A percentile compares a stretch with the other conserved stretches of the same genome.
Evolutionary conservation across 1,140 invertebrate species (phyloP).

Genomic region (Chironomus tepperi): DNA sequence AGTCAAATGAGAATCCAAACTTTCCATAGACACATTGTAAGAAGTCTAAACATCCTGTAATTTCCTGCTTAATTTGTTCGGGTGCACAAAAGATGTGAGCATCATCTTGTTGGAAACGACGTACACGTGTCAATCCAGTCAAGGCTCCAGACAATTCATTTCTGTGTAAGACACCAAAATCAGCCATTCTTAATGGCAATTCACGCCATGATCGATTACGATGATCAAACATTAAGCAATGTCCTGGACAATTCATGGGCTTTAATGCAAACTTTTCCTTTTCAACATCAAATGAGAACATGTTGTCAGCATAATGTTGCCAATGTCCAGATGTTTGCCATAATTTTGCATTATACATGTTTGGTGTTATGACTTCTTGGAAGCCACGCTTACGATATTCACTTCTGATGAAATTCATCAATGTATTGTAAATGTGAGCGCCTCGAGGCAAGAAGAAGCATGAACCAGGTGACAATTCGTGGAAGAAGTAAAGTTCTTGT

Average conservation of each 20-base stretch:
- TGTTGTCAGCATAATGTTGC: slow-evolving; percentile 95
- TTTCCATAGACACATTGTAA: slow-evolving; percentile 76
- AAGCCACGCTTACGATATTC: slow-evolving; percentile 94
- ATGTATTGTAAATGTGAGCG: slow-evolving; percentile 92
- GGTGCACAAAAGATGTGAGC: slow-evolving; percentile 95
- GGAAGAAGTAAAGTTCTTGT: slow-evolving; percentile 98
- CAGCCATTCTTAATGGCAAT: slow-evolving; percentile 86
- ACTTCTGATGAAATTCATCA: slow-evolving; percentile 77
- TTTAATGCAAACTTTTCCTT: slow-evolving; percentile 97
- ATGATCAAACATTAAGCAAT: slow-evolving; percentile 88
- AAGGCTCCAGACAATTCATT: slow-evolving; percentile 95
- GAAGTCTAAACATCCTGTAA: slow-evolving; percentile 79
- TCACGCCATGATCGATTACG: slow-evolving; percentile 88
- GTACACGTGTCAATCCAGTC: slow-evolving; percentile 87
- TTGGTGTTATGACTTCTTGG: slow-evolving; percentile 93
- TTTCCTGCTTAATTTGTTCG: slow-evolving; percentile 84
- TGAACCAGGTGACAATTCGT: slow-evolving; percentile 94
- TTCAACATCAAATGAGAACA: slow-evolving; percentile 95
- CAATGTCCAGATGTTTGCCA: slow-evolving; percentile 99
- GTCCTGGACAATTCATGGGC: slow-evolving; percentile 99
- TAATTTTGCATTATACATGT: slow-evolving; percentile 93
- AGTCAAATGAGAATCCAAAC: slow-evolving; percentile 91
- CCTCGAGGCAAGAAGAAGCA: slow-evolving; percentile 97
- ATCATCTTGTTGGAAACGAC: slow-evolving; percentile 98
- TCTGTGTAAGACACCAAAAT: slow-evolving; percentile 96